Percentiles rank a stretch among this genome's conserved stretches.
phyloP scores from a whole-genome alignment of 2,888 invertebrate genomes.

The Phania funesta region DNA sequence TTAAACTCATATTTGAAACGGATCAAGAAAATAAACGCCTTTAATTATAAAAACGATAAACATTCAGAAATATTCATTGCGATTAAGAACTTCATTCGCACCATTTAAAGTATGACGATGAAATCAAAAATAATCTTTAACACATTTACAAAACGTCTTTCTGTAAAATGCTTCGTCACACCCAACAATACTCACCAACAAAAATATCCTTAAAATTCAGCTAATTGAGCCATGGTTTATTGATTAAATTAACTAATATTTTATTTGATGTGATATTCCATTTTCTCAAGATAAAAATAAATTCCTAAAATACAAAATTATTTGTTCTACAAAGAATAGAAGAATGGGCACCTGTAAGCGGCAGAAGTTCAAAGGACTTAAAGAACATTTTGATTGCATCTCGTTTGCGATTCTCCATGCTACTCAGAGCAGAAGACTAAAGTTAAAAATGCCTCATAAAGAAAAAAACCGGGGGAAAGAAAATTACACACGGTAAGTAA shows the following conservation, averaged over 20 bases:
- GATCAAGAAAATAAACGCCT: slow-evolving; percentile 62
- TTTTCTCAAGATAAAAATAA: neutral
- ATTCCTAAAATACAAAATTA: neutral
- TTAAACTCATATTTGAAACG: slow-evolving; percentile 43
- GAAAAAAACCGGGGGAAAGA: neutral
- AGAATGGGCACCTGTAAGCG: slow-evolving; percentile 62
- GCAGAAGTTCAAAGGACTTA: slow-evolving; percentile 71
- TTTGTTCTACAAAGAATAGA: neutral
- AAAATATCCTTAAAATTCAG: slow-evolving; percentile 73
- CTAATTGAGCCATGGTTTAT: slow-evolving; percentile 73
- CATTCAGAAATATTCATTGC: slow-evolving; percentile 11
- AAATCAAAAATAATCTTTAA: slow-evolving; percentile 67
- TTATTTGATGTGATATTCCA: neutral
- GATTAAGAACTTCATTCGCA: slow-evolving; percentile 53
- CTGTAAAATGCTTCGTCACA: slow-evolving; percentile 42
- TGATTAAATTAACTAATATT: slow-evolving; percentile 59
- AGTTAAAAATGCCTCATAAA: slow-evolving; percentile 18
- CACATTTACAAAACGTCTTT: slow-evolving; percentile 73
- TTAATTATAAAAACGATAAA: neutral
- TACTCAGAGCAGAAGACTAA: slow-evolving; percentile 58
- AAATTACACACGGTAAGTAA: neutral
- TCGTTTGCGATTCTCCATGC: slow-evolving; percentile 76
- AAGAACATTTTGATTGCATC: slow-evolving; percentile 66
- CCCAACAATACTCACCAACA: neutral
- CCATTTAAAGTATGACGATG: neutral